phyloP scores from a whole-genome alignment of 2,113 vertebrate species.

The Paraplagusia blochii region DNA sequence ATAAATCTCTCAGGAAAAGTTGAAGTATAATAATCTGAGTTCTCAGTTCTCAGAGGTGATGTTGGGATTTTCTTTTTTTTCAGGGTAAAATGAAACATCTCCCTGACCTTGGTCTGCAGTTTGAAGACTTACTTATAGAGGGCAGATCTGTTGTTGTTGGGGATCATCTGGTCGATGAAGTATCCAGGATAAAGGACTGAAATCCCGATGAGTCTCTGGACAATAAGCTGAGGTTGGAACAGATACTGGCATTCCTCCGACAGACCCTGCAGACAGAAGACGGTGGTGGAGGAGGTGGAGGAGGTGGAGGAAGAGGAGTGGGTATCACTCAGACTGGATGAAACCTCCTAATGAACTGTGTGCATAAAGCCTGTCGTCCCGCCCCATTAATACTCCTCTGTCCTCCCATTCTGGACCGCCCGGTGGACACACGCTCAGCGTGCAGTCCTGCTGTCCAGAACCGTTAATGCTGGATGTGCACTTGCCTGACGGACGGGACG shows the following conservation, averaged over 20 bases:
- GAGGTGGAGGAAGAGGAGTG: slow-evolving; percentile 38
- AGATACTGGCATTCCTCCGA: slow-evolving; percentile 98
- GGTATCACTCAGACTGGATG: slow-evolving; percentile 48
- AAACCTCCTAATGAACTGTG: slow-evolving; percentile 53
- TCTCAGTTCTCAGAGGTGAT: too few species aligned
- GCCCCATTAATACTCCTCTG: slow-evolving; percentile 49
- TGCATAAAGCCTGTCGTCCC: slow-evolving; percentile 49
- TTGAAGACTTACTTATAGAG: slow-evolving; percentile 90
- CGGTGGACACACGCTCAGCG: slow-evolving; percentile 32
- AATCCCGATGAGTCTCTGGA: slow-evolving; percentile 90
- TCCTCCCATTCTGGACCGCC: slow-evolving; percentile 37
- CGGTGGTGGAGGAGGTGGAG: slow-evolving; percentile 18
- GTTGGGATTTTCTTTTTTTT: too few species aligned
- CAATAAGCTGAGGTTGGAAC: slow-evolving; percentile 96
- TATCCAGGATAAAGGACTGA: slow-evolving; percentile 90
- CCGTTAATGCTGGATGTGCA: slow-evolving; percentile 50
- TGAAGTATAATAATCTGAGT: too few species aligned
- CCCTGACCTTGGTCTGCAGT: slow-evolving; percentile 2
- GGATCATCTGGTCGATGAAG: slow-evolving; percentile 87
- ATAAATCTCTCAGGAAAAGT: too few species aligned
- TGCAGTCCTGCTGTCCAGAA: slow-evolving; percentile 45
- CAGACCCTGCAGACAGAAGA: slow-evolving; percentile 80
- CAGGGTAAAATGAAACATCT: too few species aligned
- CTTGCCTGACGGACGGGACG: slow-evolving; percentile 30
- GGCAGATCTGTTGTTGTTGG: slow-evolving; percentile 87